Evolutionary conservation across 2,888 invertebrate genomes (phyloP), one percentile per base, ranked within the genome.

Genomic region (Cynaeus angustus): DNA sequence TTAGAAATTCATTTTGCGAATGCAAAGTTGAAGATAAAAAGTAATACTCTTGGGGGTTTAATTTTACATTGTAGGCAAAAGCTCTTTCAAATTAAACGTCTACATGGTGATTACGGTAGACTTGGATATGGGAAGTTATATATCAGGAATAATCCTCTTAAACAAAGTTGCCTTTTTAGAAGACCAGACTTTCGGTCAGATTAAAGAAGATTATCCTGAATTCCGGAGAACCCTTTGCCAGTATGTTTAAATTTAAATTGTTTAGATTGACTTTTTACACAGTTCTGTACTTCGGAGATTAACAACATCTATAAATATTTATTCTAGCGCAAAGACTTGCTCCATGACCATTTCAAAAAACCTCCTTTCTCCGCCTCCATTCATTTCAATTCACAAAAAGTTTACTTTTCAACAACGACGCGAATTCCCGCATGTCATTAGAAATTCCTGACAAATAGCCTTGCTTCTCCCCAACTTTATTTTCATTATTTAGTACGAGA

Each of bases 61-160:
- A 75, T 73, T 72, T 70, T 69, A 72, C 72, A 70, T 68, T 70
- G 75, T 73, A 71, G 71, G 65, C 73, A 59, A 73, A 77, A 78
- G 72, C 75, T 77, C 74, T 80, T 77, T 76, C 74, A 77, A 81
- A 81, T 80, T 80, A 80, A 81, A 80, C 77, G 78, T 79, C 80
- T 79, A 81, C 79, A 79, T 75, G 75, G 76, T 75, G 78, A 79
- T 80, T 79, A 81, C 74, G 76, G 77, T 74, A 74, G 74, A 74
- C 76, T 77, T 77, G 79, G 77, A 77, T 78, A 80, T 77, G 77
- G 77, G 76, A 80, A 81, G 82, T 82, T 82, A 82, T 83, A 82
- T 82, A 82, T 83, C 82, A 82, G 77, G 76, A 73, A 75, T 83
- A 83, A 83, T 83, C 83, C 81, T 78, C 82, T 83, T 83, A 81